These are phyloP conservation scores for Chanos chanos DNA, from an alignment of 2,797 vertebrate genomes.

Conservation along the genomic window DNA sequence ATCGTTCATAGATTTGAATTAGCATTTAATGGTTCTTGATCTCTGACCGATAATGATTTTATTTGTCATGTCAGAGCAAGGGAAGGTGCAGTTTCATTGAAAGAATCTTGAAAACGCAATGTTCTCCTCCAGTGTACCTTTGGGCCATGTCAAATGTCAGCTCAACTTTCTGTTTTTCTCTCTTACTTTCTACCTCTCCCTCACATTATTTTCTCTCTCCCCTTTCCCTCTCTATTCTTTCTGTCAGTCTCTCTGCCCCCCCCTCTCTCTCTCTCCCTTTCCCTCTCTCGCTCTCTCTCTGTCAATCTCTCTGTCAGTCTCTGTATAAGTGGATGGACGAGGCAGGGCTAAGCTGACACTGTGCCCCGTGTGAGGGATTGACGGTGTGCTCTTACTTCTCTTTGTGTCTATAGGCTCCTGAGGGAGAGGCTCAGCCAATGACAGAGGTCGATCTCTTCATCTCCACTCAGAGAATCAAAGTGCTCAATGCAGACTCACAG, in stretches of 20 bases:
- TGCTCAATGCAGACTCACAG: conserved; percentile 87
- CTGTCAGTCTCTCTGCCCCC: too few species aligned
- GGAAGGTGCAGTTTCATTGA: background rate
- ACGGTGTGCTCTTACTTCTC: conserved; percentile 7
- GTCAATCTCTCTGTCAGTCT: conserved; percentile 1
- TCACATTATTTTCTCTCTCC: background rate
- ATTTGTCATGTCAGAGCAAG: conserved; percentile 3
- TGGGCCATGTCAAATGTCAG: conserved; percentile 29
- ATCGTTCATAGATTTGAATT: too few species aligned
- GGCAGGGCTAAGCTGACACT: conserved; percentile 1
- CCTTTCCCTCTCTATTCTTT: background rate
- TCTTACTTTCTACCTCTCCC: background rate
- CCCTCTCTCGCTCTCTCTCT: conserved; percentile 5
- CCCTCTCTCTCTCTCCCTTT: background rate
- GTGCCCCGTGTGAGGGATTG: conserved; percentile 1
- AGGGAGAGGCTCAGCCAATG: conserved; percentile 85
- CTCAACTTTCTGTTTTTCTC: background rate
- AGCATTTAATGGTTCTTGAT: too few species aligned
- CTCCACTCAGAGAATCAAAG: conserved; percentile 89
- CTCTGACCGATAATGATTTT: background rate
- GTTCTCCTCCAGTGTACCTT: conserved; percentile 30
- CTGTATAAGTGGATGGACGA: conserved; percentile 12
- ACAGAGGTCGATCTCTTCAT: conserved; percentile 90
- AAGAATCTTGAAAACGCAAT: background rate
- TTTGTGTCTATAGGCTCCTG: conserved; percentile 74